phyloP scores from a whole-genome alignment of 2,888 invertebrate genomes.

The Drosophila greeni region DNA sequence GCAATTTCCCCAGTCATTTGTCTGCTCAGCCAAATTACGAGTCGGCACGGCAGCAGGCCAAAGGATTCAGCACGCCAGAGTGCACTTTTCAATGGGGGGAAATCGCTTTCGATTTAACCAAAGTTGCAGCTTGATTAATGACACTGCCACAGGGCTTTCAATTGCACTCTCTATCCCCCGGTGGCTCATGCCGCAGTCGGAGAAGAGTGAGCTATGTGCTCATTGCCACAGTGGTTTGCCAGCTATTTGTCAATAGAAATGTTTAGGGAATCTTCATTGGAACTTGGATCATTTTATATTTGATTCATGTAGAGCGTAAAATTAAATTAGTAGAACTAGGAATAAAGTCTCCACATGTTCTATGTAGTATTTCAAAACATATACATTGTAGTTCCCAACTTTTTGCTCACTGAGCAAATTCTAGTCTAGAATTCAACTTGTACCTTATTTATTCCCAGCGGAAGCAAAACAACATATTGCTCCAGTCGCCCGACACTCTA shows the following conservation, averaged over 20 bases:
- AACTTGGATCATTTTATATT: too few species aligned
- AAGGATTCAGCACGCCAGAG: constrained; percentile 12
- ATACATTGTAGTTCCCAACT: not conserved
- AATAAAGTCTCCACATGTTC: not conserved
- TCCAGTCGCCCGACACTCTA: not conserved
- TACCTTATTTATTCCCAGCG: not conserved
- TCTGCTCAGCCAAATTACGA: constrained; percentile 38
- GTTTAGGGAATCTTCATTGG: not conserved
- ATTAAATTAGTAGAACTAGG: not conserved
- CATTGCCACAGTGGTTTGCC: constrained; percentile 18
- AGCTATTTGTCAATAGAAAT: constrained; percentile 6
- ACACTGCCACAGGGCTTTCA: constrained; percentile 55
- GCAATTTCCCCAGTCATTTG: constrained; percentile 36
- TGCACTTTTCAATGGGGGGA: constrained; percentile 15
- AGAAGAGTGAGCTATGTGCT: constrained; percentile 8
- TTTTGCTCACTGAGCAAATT: not conserved
- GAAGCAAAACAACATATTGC: not conserved
- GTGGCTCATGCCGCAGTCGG: not conserved
- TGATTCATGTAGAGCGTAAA: not conserved
- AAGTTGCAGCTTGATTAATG: constrained; percentile 64
- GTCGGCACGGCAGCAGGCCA: constrained; percentile 10
- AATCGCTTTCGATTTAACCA: constrained; percentile 31
- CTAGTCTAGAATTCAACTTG: too few species aligned
- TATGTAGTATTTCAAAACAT: not conserved
- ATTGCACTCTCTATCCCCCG: constrained; percentile 41